phyloP scores from a whole-genome alignment of 2,797 vertebrate genomes.

The Silurus aristotelis region DNA sequence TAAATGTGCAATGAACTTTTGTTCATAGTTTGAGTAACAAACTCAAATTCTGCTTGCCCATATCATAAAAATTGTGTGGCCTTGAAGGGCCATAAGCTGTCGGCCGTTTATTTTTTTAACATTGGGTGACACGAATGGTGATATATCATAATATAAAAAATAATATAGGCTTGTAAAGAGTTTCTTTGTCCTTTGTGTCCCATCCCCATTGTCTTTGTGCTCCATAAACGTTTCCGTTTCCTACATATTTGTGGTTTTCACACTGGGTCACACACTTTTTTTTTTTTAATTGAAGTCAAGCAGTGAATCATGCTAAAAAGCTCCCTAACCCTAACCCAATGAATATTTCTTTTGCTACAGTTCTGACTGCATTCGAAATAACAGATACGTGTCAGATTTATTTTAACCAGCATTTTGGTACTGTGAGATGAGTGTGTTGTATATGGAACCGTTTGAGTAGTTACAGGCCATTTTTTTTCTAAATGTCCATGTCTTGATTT shows the following conservation, averaged over 20 bases:
- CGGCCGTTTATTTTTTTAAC: no score
- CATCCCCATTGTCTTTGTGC: neutral
- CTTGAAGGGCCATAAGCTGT: no score
- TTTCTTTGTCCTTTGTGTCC: neutral
- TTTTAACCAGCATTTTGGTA: neutral
- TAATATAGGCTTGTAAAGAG: no score
- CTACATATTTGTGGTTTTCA: slow-evolving; percentile 4
- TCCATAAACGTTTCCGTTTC: neutral
- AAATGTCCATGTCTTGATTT: neutral
- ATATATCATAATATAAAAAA: no score
- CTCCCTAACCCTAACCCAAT: no score
- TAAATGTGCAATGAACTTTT: no score
- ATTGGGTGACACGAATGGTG: no score
- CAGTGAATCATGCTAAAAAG: neutral
- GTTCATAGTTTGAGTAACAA: no score
- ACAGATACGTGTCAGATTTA: neutral
- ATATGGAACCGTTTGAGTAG: neutral
- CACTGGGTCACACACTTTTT: neutral
- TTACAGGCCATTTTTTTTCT: neutral
- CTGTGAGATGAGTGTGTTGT: neutral
- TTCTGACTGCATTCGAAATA: neutral
- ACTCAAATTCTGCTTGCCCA: no score
- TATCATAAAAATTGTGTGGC: no score
- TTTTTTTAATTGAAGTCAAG: neutral
- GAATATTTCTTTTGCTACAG: neutral